Conservation (phyloP, 2,797 vertebrate species). For the Lates japonicus region DNA sequence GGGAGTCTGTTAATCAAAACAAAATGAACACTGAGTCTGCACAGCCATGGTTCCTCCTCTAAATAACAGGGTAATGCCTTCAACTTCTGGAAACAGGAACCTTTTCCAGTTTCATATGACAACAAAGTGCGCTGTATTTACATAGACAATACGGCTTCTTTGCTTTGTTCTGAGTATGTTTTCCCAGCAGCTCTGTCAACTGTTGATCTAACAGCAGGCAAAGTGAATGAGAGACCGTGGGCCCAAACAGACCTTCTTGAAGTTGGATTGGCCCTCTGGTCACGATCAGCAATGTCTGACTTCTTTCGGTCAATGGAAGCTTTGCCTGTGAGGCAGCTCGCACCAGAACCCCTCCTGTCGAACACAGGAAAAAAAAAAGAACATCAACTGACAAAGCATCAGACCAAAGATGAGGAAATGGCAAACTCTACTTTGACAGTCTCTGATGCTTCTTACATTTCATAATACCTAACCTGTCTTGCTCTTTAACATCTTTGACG, state of each 20-base stretch:
- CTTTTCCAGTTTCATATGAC: background rate
- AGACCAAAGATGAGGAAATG: background rate
- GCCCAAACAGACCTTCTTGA: constrained; percentile 88
- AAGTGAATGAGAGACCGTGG: background rate
- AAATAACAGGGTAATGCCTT: background rate
- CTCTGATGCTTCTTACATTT: background rate
- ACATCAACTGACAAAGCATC: constrained; percentile 19
- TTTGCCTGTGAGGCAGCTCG: constrained; percentile 77
- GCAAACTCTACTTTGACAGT: background rate
- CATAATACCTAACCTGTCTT: background rate
- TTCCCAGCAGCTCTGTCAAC: background rate
- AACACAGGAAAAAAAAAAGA: constrained; percentile 19
- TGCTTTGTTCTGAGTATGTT: no score
- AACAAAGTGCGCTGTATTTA: background rate
- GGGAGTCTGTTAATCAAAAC: background rate
- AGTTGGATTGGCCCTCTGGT: constrained; percentile 87
- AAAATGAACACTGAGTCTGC: background rate
- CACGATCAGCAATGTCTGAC: constrained; percentile 85
- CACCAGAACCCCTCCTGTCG: constrained; percentile 82
- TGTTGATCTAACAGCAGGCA: constrained; percentile 2
- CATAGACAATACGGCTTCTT: background rate
- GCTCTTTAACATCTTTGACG: no score
- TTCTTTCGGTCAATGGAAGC: constrained; percentile 80
- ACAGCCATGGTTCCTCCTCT: background rate
- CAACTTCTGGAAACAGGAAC: background rate